A percentile compares a stretch with the other conserved stretches of the same genome.
These are phyloP conservation scores for Pygoscelis antarcticus DNA, from an alignment of 2,113 vertebrate genomes.

Conservation along the genomic window DNA sequence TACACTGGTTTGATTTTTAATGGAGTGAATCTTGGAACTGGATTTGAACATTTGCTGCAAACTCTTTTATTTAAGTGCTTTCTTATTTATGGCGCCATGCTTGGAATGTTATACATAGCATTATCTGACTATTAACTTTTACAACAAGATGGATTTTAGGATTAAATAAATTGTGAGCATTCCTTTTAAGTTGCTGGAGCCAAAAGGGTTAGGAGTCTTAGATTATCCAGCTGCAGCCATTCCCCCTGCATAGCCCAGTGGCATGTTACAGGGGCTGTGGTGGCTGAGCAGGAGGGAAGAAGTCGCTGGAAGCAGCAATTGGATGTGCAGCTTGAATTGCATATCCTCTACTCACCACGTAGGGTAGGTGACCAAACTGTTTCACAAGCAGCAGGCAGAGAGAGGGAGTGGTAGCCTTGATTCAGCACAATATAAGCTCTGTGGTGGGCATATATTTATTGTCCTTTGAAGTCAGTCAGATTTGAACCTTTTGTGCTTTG, in stretches of 20 bases:
- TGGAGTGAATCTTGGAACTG: not conserved
- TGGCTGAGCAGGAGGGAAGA: not conserved
- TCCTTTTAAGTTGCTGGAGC: conserved; percentile 16
- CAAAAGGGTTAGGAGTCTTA: not conserved
- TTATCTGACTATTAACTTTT: conserved; percentile 17
- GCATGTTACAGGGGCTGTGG: not conserved
- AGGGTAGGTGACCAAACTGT: not conserved
- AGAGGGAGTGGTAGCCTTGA: not conserved
- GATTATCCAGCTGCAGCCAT: not conserved
- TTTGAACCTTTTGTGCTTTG: not conserved
- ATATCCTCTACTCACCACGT: not conserved
- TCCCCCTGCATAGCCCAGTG: not conserved
- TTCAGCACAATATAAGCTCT: not conserved
- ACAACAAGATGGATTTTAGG: not conserved
- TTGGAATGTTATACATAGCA: not conserved
- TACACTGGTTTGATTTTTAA: not conserved
- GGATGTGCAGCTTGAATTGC: not conserved
- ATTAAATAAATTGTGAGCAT: conserved; percentile 17
- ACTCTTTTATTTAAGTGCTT: conserved; percentile 18
- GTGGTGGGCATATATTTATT: not conserved
- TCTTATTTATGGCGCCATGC: not conserved
- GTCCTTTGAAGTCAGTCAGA: not conserved
- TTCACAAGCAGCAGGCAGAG: not conserved
- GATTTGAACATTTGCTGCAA: not conserved
- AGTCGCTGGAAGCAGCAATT: not conserved